Conservation (phyloP, 2,888 invertebrate species). For the Acrobasis consociella region DNA sequence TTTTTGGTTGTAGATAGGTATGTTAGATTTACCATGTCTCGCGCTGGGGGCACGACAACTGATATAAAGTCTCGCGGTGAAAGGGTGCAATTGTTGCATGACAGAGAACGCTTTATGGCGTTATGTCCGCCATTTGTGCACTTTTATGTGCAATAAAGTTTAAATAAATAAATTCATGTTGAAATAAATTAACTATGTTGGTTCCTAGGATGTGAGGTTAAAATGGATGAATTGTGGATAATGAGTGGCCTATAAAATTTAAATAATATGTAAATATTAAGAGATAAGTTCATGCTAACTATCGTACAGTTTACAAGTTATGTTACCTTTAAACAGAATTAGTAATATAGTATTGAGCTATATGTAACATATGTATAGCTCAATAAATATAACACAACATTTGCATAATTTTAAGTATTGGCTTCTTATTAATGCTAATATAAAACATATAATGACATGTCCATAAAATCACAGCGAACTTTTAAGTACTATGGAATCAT, state of each 20-base stretch:
- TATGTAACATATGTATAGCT: too few species aligned
- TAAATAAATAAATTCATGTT: not conserved
- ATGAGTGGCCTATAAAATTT: constrained; percentile 14
- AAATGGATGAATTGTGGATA: constrained; percentile 14
- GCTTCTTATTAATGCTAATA: not conserved
- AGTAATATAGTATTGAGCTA: too few species aligned
- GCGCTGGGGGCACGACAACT: too few species aligned
- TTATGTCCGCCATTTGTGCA: too few species aligned
- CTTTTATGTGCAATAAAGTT: too few species aligned
- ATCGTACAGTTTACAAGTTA: not conserved
- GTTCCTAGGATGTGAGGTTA: constrained; percentile 13
- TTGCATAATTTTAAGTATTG: not conserved
- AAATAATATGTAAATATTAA: not conserved
- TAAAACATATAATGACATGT: not conserved
- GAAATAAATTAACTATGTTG: not conserved
- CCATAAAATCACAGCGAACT: too few species aligned
- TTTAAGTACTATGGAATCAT: too few species aligned
- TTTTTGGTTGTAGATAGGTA: too few species aligned
- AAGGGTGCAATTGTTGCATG: too few species aligned
- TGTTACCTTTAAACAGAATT: not conserved
- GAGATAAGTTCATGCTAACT: not conserved
- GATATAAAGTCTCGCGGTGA: too few species aligned
- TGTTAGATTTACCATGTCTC: too few species aligned
- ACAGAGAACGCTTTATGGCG: too few species aligned
- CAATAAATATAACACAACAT: not conserved